Conservation (phyloP, 2,113 vertebrate species). For the Amblyopsis rosae region DNA sequence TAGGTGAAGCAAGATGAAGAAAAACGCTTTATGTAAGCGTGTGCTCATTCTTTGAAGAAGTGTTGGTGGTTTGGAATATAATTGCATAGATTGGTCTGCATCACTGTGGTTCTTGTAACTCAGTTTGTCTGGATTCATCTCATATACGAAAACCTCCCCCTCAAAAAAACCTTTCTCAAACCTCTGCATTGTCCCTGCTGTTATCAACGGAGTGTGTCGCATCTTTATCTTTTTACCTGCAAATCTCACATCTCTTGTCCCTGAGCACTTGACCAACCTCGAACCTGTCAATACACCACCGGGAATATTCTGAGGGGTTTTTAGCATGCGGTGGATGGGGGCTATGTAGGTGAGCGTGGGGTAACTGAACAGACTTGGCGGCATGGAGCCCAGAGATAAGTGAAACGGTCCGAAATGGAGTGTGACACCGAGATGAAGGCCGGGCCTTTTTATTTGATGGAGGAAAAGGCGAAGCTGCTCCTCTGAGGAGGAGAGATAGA, state of each 20-base stretch:
- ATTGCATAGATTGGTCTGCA: not conserved
- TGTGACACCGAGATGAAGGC: constrained; percentile 63
- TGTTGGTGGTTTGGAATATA: not conserved
- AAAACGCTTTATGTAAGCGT: constrained; percentile 40
- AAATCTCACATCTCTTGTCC: constrained; percentile 20
- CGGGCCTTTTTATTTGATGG: constrained; percentile 65
- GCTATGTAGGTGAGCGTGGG: constrained; percentile 63
- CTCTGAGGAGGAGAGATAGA: constrained; percentile 74
- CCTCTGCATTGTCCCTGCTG: constrained; percentile 45
- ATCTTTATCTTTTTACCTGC: constrained; percentile 42
- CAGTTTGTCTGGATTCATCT: constrained; percentile 34
- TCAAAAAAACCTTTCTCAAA: constrained; percentile 24
- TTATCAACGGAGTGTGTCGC: constrained; percentile 43
- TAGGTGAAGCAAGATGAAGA: constrained; percentile 44
- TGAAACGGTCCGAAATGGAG: constrained; percentile 67
- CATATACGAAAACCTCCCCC: constrained; percentile 9
- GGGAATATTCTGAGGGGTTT: constrained; percentile 35
- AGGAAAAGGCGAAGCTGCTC: constrained; percentile 47
- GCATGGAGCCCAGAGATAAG: constrained; percentile 71
- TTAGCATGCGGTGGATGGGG: constrained; percentile 35
- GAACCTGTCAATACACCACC: constrained; percentile 46
- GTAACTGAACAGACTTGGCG: constrained; percentile 68
- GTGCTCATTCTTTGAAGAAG: not conserved
- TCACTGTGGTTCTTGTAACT: constrained; percentile 42
- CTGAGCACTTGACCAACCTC: constrained; percentile 55